Evolutionary conservation across 2,797 vertebrate species (phyloP), one percentile per base, ranked within the genome.

Genomic region (Chelon auratus): DNA sequence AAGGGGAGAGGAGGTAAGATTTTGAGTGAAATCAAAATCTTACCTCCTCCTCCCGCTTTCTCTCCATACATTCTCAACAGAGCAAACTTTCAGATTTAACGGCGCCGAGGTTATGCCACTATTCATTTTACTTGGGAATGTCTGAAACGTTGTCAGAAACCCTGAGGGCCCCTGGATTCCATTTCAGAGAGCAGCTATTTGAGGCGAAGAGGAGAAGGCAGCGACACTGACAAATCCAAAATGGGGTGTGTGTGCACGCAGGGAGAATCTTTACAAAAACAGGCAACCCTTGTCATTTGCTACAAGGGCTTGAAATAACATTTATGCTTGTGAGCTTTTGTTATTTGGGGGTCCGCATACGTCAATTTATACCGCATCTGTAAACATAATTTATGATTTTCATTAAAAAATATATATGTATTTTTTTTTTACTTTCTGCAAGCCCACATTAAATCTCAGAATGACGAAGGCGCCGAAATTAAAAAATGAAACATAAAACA

Each of bases 181-280:
- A 86, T 87, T 90, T 89, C 75, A 90, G 68, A 78, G 78, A 78
- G 78, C 77, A 82, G 81, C 83, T 81, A 76, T 86, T 81, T 78
- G 82, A 84, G 72, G 68, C 64, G 68, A 85, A 75, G 69, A 72
- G 59, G 65, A 65, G 83, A 77, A 64, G 70, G 68, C 75, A 80
- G 70, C 57, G 83, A 75, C 75, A 64, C 72, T 78, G 80, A 86
- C 81, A 66, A 75, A 84, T 80, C 72, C 68, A 82, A 86, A 87
- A 81, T 86, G 59, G 30, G 1, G 67, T 62, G 67, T 68, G 55
- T 65, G 59, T 62, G 73, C 24, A 62, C 4, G 26, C 33, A 57
- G 53, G 42, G 54, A 64, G 40, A 60, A 53, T 71, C 51, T 69
- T 36, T 12, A 53, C 40, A 30, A 64, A 73, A 62, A 66, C 4